Conservation (phyloP, 2,113 vertebrate species). For the Petrocephalus zakoni region DNA sequence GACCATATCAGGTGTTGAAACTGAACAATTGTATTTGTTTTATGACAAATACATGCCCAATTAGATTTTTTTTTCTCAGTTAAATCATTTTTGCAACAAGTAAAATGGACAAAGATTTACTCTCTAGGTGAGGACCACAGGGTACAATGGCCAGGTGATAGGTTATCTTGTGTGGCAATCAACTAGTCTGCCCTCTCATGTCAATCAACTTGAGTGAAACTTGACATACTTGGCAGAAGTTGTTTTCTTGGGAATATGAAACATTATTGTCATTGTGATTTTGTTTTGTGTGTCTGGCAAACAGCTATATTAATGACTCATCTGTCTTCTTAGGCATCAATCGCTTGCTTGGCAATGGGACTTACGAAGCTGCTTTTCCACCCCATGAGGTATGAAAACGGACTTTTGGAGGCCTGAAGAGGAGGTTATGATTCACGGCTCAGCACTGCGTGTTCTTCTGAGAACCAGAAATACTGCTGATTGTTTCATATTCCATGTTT, state of each 20-base stretch:
- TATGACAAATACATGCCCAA: too few relatives aligned
- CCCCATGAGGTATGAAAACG: constrained; percentile 81
- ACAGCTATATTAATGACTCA: not conserved
- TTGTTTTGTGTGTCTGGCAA: not conserved
- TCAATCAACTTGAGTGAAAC: not conserved
- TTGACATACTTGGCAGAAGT: not conserved
- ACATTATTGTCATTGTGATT: not conserved
- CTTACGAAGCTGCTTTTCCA: constrained; percentile 94
- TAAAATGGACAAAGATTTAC: not conserved
- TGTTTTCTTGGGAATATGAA: constrained; percentile 1
- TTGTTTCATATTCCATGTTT: not conserved
- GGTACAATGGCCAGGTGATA: not conserved
- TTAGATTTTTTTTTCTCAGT: not conserved
- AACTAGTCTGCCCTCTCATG: not conserved
- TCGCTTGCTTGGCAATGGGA: constrained; percentile 84
- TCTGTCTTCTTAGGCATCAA: constrained; percentile 75
- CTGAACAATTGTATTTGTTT: too few relatives aligned
- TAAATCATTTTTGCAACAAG: not conserved
- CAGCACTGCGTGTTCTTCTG: too few relatives aligned
- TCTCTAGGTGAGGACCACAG: not conserved
- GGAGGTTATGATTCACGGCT: not conserved
- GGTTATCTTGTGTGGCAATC: not conserved
- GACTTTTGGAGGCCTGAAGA: not conserved
- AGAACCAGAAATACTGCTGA: not conserved
- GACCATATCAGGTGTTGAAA: too few relatives aligned